Evolutionary conservation across 30 jellyfish, hydroid and myxozoan species (phyloP).

Genomic region (Calvadosia cruxmelitensis): DNA sequence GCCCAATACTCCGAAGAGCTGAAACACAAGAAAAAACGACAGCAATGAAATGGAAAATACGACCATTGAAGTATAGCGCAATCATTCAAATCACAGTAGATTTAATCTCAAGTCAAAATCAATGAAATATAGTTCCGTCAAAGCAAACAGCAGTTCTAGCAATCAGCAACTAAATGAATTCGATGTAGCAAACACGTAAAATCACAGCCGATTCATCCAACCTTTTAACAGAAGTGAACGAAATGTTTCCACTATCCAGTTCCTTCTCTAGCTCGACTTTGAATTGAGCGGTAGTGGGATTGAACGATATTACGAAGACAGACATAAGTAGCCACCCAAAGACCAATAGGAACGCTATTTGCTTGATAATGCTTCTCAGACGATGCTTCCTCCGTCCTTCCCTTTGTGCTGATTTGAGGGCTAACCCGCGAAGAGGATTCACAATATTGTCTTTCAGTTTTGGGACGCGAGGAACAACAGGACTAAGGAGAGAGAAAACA

Average conservation of each 20-base stretch:
- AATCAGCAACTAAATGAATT: too few relatives aligned
- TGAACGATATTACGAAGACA: conserved; percentile 2
- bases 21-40: not conserved
- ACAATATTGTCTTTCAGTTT: not conserved
- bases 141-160: too few relatives aligned
- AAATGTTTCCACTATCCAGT: conserved; percentile 10
- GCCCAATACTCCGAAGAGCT: conserved; percentile 52
- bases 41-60: too few relatives aligned
- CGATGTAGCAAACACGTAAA: too few relatives aligned
- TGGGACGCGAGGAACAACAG: conserved; percentile 36
- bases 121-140: too few relatives aligned
- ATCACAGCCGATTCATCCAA: conserved; percentile 4
- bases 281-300: not conserved
- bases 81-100: too few relatives aligned
- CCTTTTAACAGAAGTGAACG: conserved; percentile 17
- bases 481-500: conserved; percentile 11
- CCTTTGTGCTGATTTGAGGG: conserved; percentile 52
- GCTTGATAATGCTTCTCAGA: conserved; percentile 28
- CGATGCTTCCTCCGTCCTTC: conserved; percentile 48
- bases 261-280: not conserved
- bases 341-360: conserved; percentile 20
- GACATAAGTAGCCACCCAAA: conserved; percentile 60
- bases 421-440: conserved; percentile 61
- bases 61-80: too few relatives aligned
- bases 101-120: too few relatives aligned